Evolutionary conservation across 2,888 invertebrate genomes (phyloP).

Genomic region (Catonia carolina): DNA sequence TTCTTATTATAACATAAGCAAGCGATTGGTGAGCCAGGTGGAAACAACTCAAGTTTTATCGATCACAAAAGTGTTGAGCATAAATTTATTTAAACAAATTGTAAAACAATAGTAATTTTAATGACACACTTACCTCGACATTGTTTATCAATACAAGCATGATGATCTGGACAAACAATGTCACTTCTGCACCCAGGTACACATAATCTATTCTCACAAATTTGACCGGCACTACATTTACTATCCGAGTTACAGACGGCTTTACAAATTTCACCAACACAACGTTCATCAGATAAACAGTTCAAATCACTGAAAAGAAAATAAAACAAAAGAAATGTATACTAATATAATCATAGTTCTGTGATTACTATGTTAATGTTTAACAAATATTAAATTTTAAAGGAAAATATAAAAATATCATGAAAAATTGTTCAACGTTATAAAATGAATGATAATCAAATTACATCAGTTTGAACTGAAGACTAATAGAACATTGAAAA

Average conservation of each 20-base stretch:
- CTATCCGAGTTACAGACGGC: conserved; percentile 80
- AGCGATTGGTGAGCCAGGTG: too few species aligned
- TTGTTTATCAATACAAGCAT: conserved; percentile 75
- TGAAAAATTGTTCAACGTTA: too few species aligned
- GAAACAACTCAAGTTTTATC: too few species aligned
- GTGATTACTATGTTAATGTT: not conserved
- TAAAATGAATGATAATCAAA: too few species aligned
- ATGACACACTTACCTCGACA: conserved; percentile 68
- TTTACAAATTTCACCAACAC: conserved; percentile 74
- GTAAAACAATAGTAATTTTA: too few species aligned
- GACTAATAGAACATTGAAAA: too few species aligned
- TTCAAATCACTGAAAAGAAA: conserved; percentile 60
- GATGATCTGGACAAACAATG: conserved; percentile 62
- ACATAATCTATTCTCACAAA: conserved; percentile 81
- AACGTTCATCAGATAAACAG: conserved; percentile 79
- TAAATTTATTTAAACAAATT: too few species aligned
- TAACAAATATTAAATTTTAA: not conserved
- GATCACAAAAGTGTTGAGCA: too few species aligned
- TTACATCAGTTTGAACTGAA: too few species aligned
- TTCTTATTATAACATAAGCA: too few species aligned
- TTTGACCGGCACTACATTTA: conserved; percentile 70
- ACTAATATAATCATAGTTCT: not conserved
- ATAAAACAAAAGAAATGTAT: conserved; percentile 6
- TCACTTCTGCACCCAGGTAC: conserved; percentile 82
- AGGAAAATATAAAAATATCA: too few species aligned